Conservation (phyloP, 35 echinoderm and acorn worm genomes). For the Apostichopus parvimensis region DNA sequence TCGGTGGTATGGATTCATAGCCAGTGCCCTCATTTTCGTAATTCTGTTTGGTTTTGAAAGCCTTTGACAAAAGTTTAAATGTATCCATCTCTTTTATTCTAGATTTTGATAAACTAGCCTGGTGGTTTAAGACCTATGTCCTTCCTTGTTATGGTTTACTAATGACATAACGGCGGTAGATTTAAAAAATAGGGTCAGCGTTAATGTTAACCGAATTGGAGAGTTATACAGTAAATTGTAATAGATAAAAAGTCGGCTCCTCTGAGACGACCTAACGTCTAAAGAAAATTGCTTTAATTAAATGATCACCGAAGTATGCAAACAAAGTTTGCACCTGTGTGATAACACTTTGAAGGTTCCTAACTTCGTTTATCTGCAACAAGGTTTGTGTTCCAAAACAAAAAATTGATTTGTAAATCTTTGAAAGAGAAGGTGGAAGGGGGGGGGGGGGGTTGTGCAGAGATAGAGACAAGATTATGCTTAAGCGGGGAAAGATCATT, state of each 20-base stretch:
- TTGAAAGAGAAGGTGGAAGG: not conserved
- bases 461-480: too few species aligned
- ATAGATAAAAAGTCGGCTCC: not conserved
- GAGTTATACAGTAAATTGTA: conserved; percentile 10
- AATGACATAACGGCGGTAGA: not conserved
- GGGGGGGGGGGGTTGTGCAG: not conserved
- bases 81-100: too few species aligned
- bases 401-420: not conserved
- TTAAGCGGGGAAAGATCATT: too few species aligned
- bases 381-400: not conserved
- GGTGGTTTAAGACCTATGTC: too few species aligned
- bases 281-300: not conserved
- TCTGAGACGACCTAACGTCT: not conserved
- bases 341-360: not conserved
- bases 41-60: not conserved
- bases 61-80: not conserved
- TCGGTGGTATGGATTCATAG: not conserved
- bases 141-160: too few species aligned
- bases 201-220: not conserved
- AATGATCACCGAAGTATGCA: not conserved
- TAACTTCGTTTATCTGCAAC: not conserved
- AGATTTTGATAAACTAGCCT: too few species aligned
- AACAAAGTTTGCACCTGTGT: conserved; percentile 16
- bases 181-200: not conserved
- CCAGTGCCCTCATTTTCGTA: not conserved